Evolutionary conservation across 2,888 invertebrate species (phyloP).

Genomic region (Augochlorella aurata): DNA sequence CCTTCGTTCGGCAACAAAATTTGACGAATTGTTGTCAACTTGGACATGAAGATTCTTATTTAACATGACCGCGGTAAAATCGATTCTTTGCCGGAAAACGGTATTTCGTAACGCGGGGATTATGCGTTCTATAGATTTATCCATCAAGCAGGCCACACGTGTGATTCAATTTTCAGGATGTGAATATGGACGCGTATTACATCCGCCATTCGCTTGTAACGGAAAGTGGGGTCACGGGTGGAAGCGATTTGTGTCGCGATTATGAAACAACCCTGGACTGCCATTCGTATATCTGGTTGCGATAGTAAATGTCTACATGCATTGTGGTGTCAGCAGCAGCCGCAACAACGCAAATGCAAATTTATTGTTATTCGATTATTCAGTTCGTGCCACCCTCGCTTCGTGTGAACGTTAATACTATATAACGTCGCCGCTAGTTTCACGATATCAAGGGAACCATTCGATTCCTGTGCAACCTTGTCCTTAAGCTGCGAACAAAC

Average conservation of each 20-base stretch:
- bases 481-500: slow-evolving; percentile 55
- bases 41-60: neutral
- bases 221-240: slow-evolving; percentile 70
- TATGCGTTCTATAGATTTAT: slow-evolving; percentile 35
- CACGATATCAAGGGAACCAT: slow-evolving; percentile 52
- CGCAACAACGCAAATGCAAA: slow-evolving; percentile 80
- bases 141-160: slow-evolving; percentile 44
- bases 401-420: slow-evolving; percentile 76
- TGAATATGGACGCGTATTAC: slow-evolving; percentile 59
- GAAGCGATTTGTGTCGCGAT: slow-evolving; percentile 78
- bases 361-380: slow-evolving; percentile 81
- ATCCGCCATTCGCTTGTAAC: slow-evolving; percentile 64
- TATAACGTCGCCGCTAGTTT: slow-evolving; percentile 73
- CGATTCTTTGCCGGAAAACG: neutral
- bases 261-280: slow-evolving; percentile 74
- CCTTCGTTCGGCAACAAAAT: no score
- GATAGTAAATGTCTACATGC: slow-evolving; percentile 73
- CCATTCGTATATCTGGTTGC: slow-evolving; percentile 69
- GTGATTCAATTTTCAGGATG: slow-evolving; percentile 62
- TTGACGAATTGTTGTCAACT: neutral
- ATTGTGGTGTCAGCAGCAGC: slow-evolving; percentile 75
- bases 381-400: slow-evolving; percentile 73
- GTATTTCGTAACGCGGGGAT: slow-evolving; percentile 19
- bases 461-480: slow-evolving; percentile 39
- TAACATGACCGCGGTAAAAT: neutral